Conservation (phyloP, 1,140 invertebrate genomes). For the Leucophenga varia region DNA sequence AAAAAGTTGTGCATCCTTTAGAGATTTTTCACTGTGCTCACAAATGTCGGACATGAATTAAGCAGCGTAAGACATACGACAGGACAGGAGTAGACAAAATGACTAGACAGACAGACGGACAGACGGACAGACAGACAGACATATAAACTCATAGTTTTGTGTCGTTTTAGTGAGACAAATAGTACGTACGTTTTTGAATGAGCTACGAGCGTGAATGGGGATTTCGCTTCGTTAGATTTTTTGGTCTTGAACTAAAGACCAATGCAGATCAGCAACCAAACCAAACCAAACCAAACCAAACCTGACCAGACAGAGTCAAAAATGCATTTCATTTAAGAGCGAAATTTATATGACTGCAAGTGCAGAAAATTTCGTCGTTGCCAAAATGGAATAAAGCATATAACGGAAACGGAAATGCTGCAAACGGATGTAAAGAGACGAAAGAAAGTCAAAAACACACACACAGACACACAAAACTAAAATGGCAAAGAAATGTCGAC, state of each 20-base stretch:
- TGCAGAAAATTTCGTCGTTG: conserved; percentile 30
- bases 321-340: conserved; percentile 42
- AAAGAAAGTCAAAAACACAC: too few species aligned
- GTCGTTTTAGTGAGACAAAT: conserved; percentile 44
- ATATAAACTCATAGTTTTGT: too few species aligned
- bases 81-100: conserved; percentile 26
- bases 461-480: too few species aligned
- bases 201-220: too few species aligned
- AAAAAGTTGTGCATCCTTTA: conserved; percentile 42
- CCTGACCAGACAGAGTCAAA: conserved; percentile 32
- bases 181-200: conserved; percentile 16
- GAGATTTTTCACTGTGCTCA: conserved; percentile 34
- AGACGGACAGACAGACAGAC: too few species aligned
- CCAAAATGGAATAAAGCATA: background rate
- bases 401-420: conserved; percentile 34
- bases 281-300: too few species aligned
- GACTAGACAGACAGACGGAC: too few species aligned
- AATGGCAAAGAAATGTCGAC: conserved; percentile 36
- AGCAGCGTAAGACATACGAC: conserved; percentile 16
- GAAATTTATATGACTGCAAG: conserved; percentile 46
- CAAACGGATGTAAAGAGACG: conserved; percentile 44
- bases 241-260: too few species aligned
- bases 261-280: too few species aligned
- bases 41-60: conserved; percentile 31
- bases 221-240: too few species aligned